Base-by-base conservation (phyloP, 2,888 invertebrate genomes). In the Sussaba pulchella region DNA sequence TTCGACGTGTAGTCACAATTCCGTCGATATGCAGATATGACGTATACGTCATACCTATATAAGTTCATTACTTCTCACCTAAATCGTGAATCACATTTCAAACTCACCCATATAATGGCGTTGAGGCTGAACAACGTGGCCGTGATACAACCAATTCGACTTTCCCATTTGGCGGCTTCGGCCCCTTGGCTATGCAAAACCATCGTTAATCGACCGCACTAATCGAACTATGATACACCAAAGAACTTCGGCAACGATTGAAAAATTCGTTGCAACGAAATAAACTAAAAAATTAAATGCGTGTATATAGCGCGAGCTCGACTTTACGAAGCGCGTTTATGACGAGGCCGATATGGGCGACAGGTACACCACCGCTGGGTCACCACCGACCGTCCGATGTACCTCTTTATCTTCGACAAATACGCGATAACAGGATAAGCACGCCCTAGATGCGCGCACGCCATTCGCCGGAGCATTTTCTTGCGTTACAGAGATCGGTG, bases 81-180 rank as follows among this genome's bases (percentile, higher is more conserved):
- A 21, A 26, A 69, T 45, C 47, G 19, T 50, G 54, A 52, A 71
- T 70, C 47, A 74, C 14, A 24, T 19, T n/a, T n/a, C 1, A 39
- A 14, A 94, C 96, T 94, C 91, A 96, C 97, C 96, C 96, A 96
- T 87, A 96, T 92, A 67, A 97, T 94, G 67, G 96, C 94, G 91
- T 97, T 97, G 92, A 96, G 95, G 89, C 96, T 97, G 88, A 97
- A 95, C 83, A 97, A 93, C 59, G 96, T 95, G 92, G 96, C 97
- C 92, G 97, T 97, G 83, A 97, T 94, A 89, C 96, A 95, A 83
- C 95, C 95, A 87, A 97, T 97, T 89, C 96, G 95, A 84, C 95
- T 95, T 90, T 96, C 96, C 88, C 96, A 93, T 89, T 95, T 95
- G 63, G 94, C 93, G 31, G 93, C 93, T 2, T 93, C 93, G 75